Base-by-base conservation (phyloP, 1,140 invertebrate species). In the Globodera ellingtonae region DNA sequence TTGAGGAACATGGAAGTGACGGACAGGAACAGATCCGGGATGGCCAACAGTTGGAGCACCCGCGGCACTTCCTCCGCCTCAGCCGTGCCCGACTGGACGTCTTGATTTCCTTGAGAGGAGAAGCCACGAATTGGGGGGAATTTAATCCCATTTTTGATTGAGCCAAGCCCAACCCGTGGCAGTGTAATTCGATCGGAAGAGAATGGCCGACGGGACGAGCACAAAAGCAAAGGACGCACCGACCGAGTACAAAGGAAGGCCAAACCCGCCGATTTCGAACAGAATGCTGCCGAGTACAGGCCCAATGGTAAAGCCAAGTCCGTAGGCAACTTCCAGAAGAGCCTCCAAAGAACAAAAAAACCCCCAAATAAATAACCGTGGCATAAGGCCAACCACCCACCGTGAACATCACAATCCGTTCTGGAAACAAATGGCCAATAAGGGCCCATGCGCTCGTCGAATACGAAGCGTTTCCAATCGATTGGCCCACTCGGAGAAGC, bases 221-320 rank as follows among this genome's bases (percentile, higher is more conserved):
- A 76, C 18, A 5, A 62, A 59, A 6, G 59, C n/a, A 10, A 52
- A 56, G 35, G 56, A 47, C 3, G 46, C 21, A 35, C 74, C 74
- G 21, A 76, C 74, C 10, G 66, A 47, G 6, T 52, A 76, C 66
- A 76, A 47, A 52, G 74, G 74, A 4, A 76, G 47, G 13, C 59
- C 74, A 62, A 65, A 76, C 4, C 74, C 74, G 66, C 74, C 74
- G 21, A 76, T 6, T 44, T 76, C 74, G 52, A 62, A 76, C 47
- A 76, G 47, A 5, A 18, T 50, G 56, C 74, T 76, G 66, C 74
- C 74, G 10, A 76, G 44, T 5, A 46, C 59, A 47, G 74, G 74
- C 7, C 74, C 74, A 47, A 76, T 35, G 47, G 74, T 76, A n/a
- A 65, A 76, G 7, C 74, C 74, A 15, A 76, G 48, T 47, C 74